A percentile compares a stretch with the other conserved stretches of the same genome.
phyloP scores from a whole-genome alignment of 1,140 invertebrate species.

The Cephus cinctus region DNA sequence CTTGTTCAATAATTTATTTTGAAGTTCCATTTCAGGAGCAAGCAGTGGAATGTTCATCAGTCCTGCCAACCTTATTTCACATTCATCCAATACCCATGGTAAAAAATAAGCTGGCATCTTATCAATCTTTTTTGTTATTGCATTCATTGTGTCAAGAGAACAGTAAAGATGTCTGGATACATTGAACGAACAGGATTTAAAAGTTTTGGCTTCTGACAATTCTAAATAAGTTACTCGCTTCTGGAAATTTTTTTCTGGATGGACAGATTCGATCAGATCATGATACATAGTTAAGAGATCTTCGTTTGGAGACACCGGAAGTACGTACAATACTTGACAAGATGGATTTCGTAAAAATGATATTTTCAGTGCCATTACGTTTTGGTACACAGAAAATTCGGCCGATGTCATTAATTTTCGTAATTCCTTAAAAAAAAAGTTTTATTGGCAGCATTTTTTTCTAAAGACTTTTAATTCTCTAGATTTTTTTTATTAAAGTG shows the following conservation, averaged over 20 bases:
- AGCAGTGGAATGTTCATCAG: conserved; percentile 15
- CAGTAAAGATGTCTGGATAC: conserved; percentile 19
- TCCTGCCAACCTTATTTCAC: conserved; percentile 20
- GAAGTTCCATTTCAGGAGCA: conserved; percentile 14
- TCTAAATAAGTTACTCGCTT: conserved; percentile 21
- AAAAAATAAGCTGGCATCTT: conserved; percentile 18
- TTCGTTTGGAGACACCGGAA: conserved; percentile 9
- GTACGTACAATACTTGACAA: conserved; percentile 17
- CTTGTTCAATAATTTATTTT: conserved; percentile 11
- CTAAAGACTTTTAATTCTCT: no score
- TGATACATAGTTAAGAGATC: conserved; percentile 22
- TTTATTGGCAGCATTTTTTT: no score
- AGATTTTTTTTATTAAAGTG: no score
- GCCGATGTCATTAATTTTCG: no score
- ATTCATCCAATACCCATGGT: conserved; percentile 25
- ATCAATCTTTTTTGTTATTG: conserved; percentile 9
- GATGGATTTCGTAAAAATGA: conserved; percentile 16
- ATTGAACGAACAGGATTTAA: conserved; percentile 11
- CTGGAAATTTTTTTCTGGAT: neutral
- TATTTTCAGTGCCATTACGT: conserved; percentile 14
- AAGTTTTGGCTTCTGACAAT: conserved; percentile 11
- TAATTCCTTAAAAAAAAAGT: no score
- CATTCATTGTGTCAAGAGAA: conserved; percentile 14
- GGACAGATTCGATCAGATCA: conserved; percentile 23
- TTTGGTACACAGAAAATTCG: conserved; percentile 8